Base-by-base conservation (phyloP, 2,797 vertebrate species). In the Ctenochaetus hawaiiensis region DNA sequence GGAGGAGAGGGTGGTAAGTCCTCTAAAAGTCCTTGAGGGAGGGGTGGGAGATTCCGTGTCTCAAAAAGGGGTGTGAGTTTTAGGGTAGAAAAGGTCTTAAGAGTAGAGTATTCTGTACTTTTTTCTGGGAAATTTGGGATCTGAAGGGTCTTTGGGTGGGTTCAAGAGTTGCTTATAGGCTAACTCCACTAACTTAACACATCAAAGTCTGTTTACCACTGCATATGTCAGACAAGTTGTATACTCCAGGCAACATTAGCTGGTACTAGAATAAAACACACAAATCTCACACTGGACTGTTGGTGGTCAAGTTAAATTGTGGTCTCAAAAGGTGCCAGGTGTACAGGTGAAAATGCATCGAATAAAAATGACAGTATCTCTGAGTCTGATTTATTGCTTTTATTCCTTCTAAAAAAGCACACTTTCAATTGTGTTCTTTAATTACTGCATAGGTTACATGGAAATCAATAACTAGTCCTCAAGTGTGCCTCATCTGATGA, bases 1-100 rank as follows among this genome's bases (percentile, higher is more conserved):
- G 88, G 90, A 87, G 94, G 87, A 56, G 90, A 88, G 68, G 80
- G 78, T 6, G 84, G 89, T 92, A 78, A 88, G 87, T 86, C 30
- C 30, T 34, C 30, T 34, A 34, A 34, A 34, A 34, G 30, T 34
- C 30, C 30, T 34, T 34, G 30, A 34, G 30, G 30, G 30, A 34
- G 30, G 30, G 30, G 30, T 34, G 30, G 30, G 6, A 34, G 30
- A 34, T 34, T 34, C 30, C 30, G 3, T 34, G 30, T 34, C 30
- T 34, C 30, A 34, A 34, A 30, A 34, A 34, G 30, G 30, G 6
- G 30, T 34, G 30, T 34, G 30, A 34, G 30, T 34, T 34, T 34
- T 34, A 34, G 30, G 30, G 30, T 7, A 3, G 30, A 7, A 34
- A 34, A 34, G 30, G 6, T 34, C 30, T 34, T 34, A 6, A 34